These are phyloP conservation scores for Troides helena DNA, from an alignment of 2,888 invertebrate genomes.

Conservation along the genomic window DNA sequence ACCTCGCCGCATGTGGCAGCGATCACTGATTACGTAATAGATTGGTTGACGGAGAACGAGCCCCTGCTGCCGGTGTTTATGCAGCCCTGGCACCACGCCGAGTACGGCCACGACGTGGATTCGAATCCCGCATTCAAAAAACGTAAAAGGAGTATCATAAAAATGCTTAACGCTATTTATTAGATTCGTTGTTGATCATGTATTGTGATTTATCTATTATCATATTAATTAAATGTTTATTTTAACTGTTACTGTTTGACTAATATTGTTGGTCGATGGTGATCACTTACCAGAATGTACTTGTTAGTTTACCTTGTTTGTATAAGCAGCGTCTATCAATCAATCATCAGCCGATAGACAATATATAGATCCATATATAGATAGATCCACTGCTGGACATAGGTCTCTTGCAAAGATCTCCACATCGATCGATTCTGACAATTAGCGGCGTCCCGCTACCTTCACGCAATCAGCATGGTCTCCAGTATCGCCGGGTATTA, in stretches of 20 bases:
- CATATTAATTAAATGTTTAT: neutral
- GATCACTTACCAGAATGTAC: too few relatives aligned
- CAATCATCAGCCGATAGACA: too few relatives aligned
- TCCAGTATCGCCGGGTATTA: too few relatives aligned
- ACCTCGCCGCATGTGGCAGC: conserved; percentile 58
- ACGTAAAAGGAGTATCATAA: conserved; percentile 35
- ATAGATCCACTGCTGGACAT: too few relatives aligned
- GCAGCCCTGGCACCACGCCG: conserved; percentile 45
- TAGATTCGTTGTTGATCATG: conserved; percentile 15
- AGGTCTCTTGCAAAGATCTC: too few relatives aligned
- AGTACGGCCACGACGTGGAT: conserved; percentile 42
- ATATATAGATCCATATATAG: too few relatives aligned
- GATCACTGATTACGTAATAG: conserved; percentile 61
- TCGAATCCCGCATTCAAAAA: conserved; percentile 46
- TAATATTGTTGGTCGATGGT: too few relatives aligned
- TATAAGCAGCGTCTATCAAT: neutral
- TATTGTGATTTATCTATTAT: neutral
- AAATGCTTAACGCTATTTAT: conserved; percentile 43
- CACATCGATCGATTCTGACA: too few relatives aligned
- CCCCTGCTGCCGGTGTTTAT: conserved; percentile 61
- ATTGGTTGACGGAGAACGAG: conserved; percentile 64
- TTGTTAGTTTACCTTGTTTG: neutral
- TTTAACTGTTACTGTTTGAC: neutral
- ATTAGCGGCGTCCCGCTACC: too few relatives aligned
- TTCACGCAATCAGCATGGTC: too few relatives aligned